Evolutionary conservation across 2,888 invertebrate genomes (phyloP).

Genomic region (Agrochola lychnidis): DNA sequence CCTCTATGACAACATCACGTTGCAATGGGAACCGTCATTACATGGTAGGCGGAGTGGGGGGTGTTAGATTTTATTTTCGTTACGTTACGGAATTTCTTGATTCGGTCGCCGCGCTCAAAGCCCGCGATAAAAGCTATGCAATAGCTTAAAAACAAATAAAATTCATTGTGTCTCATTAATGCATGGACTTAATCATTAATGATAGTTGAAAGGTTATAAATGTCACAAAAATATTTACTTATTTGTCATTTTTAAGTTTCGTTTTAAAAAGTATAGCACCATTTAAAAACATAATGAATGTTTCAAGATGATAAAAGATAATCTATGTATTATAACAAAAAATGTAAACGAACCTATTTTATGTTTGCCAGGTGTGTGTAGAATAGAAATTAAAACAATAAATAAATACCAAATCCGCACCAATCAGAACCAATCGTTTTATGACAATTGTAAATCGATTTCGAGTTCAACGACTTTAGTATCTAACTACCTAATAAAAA

Average conservation of each 20-base stretch:
- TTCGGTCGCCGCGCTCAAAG: too few species aligned
- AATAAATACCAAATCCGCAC: conserved; percentile 18
- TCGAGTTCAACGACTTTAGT: conserved; percentile 43
- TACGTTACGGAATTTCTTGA: too few species aligned
- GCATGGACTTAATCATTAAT: too few species aligned
- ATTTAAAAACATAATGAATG: not conserved
- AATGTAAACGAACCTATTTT: conserved; percentile 4
- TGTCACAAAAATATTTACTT: not conserved
- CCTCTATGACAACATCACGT: too few species aligned
- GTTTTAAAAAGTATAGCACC: not conserved
- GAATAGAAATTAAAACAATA: conserved; percentile 3
- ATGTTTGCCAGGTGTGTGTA: conserved; percentile 27
- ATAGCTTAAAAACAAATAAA: too few species aligned
- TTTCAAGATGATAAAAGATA: not conserved
- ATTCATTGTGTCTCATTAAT: too few species aligned
- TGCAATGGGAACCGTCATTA: too few species aligned
- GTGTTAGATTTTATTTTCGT: too few species aligned
- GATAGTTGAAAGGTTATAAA: too few species aligned
- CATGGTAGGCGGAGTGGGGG: too few species aligned
- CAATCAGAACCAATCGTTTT: conserved; percentile 40
- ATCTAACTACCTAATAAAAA: conserved; percentile 43
- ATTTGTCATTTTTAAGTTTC: not conserved
- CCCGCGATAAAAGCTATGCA: too few species aligned
- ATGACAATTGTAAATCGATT: conserved; percentile 50
- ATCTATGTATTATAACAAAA: not conserved